phyloP scores from a whole-genome alignment of 1,140 invertebrate species.

The Meteorus sp. region DNA sequence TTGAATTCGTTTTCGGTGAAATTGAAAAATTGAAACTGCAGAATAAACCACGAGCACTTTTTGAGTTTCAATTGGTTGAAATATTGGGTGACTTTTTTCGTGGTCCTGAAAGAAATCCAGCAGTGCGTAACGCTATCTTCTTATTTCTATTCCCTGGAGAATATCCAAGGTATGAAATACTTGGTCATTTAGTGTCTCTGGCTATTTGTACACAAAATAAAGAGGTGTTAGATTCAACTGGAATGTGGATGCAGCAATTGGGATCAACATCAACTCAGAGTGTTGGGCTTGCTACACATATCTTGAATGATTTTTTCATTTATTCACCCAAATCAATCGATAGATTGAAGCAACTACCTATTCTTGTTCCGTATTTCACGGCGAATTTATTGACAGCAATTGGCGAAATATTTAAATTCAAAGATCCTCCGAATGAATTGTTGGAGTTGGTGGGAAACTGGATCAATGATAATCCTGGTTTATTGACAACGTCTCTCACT shows the following conservation, averaged over 20 bases:
- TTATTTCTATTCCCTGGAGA: constrained; percentile 74
- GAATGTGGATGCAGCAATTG: constrained; percentile 83
- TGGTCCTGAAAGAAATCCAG: constrained; percentile 66
- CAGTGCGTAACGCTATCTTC: constrained; percentile 78
- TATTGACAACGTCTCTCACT: constrained; percentile 72
- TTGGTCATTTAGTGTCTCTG: constrained; percentile 79
- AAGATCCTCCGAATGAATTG: constrained; percentile 48
- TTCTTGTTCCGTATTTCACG: constrained; percentile 74
- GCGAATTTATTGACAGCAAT: constrained; percentile 80
- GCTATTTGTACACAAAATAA: constrained; percentile 74
- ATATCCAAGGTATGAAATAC: constrained; percentile 67
- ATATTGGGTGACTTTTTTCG: constrained; percentile 76
- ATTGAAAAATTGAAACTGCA: constrained; percentile 67
- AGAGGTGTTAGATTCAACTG: constrained; percentile 72
- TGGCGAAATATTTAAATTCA: constrained; percentile 71
- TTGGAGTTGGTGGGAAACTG: constrained; percentile 50
- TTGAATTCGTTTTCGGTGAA: constrained; percentile 82
- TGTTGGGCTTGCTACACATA: constrained; percentile 70
- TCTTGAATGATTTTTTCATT: constrained; percentile 79
- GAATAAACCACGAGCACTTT: constrained; percentile 61
- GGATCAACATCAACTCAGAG: constrained; percentile 74
- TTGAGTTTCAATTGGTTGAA: constrained; percentile 76
- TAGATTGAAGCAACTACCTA: constrained; percentile 69
- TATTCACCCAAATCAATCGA: constrained; percentile 68
- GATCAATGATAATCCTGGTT: constrained; percentile 64